Evolutionary conservation across 1,140 invertebrate genomes (phyloP).

Genomic region (Lutraria rhynchaena): DNA sequence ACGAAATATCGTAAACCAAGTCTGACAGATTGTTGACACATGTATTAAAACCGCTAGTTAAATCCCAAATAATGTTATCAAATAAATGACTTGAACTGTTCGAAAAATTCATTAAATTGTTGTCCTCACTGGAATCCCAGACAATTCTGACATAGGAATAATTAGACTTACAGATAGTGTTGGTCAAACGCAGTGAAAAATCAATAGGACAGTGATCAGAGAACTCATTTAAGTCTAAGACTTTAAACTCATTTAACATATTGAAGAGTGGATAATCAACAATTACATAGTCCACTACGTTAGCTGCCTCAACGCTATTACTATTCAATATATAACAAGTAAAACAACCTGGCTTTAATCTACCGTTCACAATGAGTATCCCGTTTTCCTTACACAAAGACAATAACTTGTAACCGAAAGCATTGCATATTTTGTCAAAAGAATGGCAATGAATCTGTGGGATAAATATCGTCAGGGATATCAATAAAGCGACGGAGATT

Average conservation of each 20-base stretch:
- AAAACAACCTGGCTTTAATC: no score
- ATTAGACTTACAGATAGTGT: neutral
- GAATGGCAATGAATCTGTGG: no score
- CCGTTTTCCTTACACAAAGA: no score
- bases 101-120: neutral
- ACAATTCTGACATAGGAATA: neutral
- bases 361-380: no score
- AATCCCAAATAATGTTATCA: neutral
- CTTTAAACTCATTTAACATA: neutral
- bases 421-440: no score
- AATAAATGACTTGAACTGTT: no score
- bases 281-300: slow-evolving; percentile 25
- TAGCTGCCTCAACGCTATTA: neutral
- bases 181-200: neutral
- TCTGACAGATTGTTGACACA: slow-evolving; percentile 8
- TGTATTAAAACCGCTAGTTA: neutral
- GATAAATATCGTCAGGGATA: no score
- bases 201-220: no score
- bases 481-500: no score
- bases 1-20: slow-evolving; percentile 19
- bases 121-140: neutral
- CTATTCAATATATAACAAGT: no score
- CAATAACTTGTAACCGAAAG: no score
- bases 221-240: slow-evolving; percentile 9
- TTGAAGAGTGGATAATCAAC: neutral